phyloP scores from a whole-genome alignment of 1,140 invertebrate species.

The Drosophila littoralis region DNA sequence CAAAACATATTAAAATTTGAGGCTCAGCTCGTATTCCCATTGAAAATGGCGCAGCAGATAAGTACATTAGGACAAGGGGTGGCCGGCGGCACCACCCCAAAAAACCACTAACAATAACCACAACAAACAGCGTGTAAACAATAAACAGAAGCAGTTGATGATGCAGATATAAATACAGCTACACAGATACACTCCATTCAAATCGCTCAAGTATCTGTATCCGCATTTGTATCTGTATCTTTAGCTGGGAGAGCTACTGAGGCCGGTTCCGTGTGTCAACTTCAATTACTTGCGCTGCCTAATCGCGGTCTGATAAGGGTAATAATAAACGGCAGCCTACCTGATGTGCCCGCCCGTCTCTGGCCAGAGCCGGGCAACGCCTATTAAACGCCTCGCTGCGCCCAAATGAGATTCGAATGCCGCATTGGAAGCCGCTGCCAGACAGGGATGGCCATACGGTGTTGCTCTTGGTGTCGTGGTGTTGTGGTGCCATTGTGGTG shows the following conservation, averaged over 20 bases:
- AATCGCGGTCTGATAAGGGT: constrained; percentile 74
- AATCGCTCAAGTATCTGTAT: constrained; percentile 19
- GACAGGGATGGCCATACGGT: constrained; percentile 48
- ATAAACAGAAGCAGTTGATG: constrained; percentile 18
- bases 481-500: neutral
- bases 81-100: constrained; percentile 22
- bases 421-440: constrained; percentile 21
- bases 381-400: constrained; percentile 76
- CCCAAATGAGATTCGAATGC: constrained; percentile 50
- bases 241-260: neutral
- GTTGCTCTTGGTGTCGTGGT: neutral
- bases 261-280: constrained; percentile 28
- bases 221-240: constrained; percentile 18
- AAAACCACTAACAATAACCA: constrained; percentile 39
- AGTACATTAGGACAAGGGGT: constrained; percentile 27
- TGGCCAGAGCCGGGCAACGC: constrained; percentile 63
- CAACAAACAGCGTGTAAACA: constrained; percentile 18
- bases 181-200: constrained; percentile 18
- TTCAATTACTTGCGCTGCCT: constrained; percentile 62
- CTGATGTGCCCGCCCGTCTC: constrained; percentile 29
- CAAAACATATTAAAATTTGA: constrained; percentile 83
- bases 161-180: constrained; percentile 14
- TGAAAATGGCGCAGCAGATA: constrained; percentile 56
- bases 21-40: constrained; percentile 77
- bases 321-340: constrained; percentile 38